A percentile compares a stretch with the other conserved stretches of the same genome.
Conservation (phyloP, 2,888 invertebrate species). For the Drosophila nr. perissopoda region DNA sequence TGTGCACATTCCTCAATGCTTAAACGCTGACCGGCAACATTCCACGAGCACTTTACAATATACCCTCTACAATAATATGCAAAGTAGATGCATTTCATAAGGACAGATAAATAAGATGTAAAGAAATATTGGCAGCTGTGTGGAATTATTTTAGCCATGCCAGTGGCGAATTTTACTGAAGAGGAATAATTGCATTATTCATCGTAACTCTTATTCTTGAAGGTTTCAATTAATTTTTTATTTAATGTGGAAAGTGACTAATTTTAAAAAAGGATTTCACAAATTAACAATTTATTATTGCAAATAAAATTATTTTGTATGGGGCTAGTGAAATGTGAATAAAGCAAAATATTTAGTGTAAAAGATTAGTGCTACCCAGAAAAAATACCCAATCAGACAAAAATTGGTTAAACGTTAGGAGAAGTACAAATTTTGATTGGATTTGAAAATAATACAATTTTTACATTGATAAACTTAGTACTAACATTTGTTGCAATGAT, state of each 20-base stretch:
- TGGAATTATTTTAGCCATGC: background rate
- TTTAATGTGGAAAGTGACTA: background rate
- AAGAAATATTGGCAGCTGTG: background rate
- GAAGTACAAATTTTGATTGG: background rate
- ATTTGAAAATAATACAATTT: background rate
- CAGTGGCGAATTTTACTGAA: background rate
- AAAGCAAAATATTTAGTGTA: too few relatives aligned
- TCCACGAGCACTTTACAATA: slow-evolving; percentile 37
- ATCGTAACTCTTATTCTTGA: background rate
- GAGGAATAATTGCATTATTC: background rate
- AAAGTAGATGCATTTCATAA: background rate
- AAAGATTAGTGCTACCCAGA: background rate
- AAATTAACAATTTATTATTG: background rate
- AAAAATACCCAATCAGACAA: background rate
- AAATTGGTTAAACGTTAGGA: background rate
- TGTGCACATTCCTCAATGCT: slow-evolving; percentile 54
- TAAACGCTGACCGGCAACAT: slow-evolving; percentile 50
- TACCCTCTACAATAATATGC: slow-evolving; percentile 19
- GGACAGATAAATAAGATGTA: too few relatives aligned
- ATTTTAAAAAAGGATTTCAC: background rate
- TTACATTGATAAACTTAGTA: background rate
- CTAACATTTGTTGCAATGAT: background rate
- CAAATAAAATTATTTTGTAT: background rate
- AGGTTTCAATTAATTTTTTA: background rate
- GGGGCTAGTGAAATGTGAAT: too few relatives aligned